Evolutionary conservation across 2,113 vertebrate species (phyloP).

Genomic region (Entelurus aequoreus): DNA sequence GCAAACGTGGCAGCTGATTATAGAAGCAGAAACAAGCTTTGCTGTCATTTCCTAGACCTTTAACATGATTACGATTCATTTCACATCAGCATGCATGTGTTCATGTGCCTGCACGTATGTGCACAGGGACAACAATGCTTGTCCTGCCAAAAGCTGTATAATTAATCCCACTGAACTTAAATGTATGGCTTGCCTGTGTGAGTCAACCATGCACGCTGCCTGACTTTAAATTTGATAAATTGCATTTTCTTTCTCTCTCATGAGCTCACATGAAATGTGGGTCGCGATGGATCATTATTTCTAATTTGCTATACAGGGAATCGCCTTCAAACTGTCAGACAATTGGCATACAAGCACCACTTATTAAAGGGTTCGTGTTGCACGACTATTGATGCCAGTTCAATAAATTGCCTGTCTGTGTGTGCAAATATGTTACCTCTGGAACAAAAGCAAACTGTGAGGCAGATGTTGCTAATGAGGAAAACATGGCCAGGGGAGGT

Average conservation of each 20-base stretch:
- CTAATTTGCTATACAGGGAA: neutral
- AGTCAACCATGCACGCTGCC: conserved; percentile 19
- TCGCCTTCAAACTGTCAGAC: conserved; percentile 26
- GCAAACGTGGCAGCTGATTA: conserved; percentile 55
- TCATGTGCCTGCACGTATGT: conserved; percentile 3
- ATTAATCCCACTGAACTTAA: conserved; percentile 40
- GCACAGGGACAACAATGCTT: conserved; percentile 8
- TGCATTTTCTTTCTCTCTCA: conserved; percentile 7
- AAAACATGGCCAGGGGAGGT: conserved; percentile 34
- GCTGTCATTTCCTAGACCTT: conserved; percentile 35
- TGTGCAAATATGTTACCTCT: conserved; percentile 49
- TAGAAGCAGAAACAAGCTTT: conserved; percentile 47
- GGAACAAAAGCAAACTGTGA: conserved; percentile 50
- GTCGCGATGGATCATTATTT: conserved; percentile 26
- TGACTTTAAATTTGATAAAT: conserved; percentile 16
- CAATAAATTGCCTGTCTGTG: conserved; percentile 31
- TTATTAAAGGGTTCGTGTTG: conserved; percentile 24
- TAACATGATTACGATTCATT: conserved; percentile 40
- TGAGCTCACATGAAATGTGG: neutral
- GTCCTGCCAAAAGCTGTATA: conserved; percentile 26
- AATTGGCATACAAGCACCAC: conserved; percentile 8
- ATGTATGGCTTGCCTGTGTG: conserved; percentile 20
- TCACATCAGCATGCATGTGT: conserved; percentile 41
- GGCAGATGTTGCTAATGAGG: conserved; percentile 56
- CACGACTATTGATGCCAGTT: conserved; percentile 37